Base-by-base conservation (phyloP, 2,888 invertebrate species). In the Trichopoda pennipes region DNA sequence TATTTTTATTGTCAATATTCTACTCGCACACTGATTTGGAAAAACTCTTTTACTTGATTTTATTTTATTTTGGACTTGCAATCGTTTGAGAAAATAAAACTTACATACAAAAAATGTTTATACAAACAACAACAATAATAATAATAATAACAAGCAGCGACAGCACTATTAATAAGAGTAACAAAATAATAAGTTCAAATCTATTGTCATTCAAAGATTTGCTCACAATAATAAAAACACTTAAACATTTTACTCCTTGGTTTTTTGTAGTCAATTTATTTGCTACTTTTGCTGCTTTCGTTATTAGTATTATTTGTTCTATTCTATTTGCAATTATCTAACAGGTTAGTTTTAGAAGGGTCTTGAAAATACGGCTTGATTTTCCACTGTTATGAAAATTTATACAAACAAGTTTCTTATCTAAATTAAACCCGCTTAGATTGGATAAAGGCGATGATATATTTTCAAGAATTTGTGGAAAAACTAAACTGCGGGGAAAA, bases 141-240 rank as follows among this genome's bases (percentile, higher is more conserved):
- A 16, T 44, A 68, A 55, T 38, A 51, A 72, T 19, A 53, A 42
- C 35, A 16, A 53, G 51, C 61, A 28, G 17, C 32, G 28, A 63
- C 53, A 63, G 44, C 44, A 55, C 32, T 60, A 68, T 60, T 44
- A 53, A 60, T 19, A 61, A 60, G 19, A 53, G 58, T 51, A 76
- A 58, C 35, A 58, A 42, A 64, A 73, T 58, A 73, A 79, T 73
- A 79, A 79, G 79, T 79, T 79, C 79, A 79, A 79, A 79, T 79
- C 79, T 79, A 73, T 79, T 79, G 73, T 79, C 66, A 73, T 79
- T 79, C 60, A 73, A 47, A 68, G 66, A 44, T 53, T 68, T 69
- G 61, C 53, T 47, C 56, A 73, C 53, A 66, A 55, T 47, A 77
- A 77, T 77, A 75, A 72, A 73, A 64, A 73, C 78, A 79, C 73